phyloP scores from a whole-genome alignment of 2,888 invertebrate genomes.

The Acleris laterana region DNA sequence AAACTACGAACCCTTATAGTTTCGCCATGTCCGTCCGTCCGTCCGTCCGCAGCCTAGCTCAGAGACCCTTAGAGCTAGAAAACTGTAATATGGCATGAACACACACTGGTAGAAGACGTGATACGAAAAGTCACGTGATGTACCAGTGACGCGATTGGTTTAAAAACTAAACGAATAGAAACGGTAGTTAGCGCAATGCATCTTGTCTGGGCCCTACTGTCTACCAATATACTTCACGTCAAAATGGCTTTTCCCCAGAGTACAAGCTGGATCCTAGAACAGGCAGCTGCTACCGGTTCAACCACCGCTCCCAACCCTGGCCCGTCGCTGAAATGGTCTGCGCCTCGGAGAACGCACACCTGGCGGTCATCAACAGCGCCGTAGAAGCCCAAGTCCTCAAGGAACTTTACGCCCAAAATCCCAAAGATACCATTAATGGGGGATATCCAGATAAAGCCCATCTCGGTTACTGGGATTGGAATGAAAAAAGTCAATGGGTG shows the following conservation, averaged over 20 bases:
- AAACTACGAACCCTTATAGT: no score
- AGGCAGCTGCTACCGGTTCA: constrained; percentile 35
- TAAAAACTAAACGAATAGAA: no score
- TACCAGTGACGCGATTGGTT: no score
- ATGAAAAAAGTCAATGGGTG: constrained; percentile 10
- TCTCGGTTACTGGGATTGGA: constrained; percentile 27
- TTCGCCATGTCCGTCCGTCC: no score
- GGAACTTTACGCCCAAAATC: constrained; percentile 17
- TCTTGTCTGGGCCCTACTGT: no score
- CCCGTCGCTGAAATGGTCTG: constrained; percentile 16
- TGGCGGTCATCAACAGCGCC: constrained; percentile 30
- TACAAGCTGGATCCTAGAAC: constrained; percentile 12
- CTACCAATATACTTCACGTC: no score
- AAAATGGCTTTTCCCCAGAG: constrained; percentile 5
- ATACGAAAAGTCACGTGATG: no score
- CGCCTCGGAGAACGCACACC: constrained; percentile 21
- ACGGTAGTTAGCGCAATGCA: no score
- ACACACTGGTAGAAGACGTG: no score
- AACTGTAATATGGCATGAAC: no score
- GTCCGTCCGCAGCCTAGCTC: no score
- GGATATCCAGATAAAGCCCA: constrained; percentile 1
- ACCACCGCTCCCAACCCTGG: constrained; percentile 13
- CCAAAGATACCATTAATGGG: constrained; percentile 1
- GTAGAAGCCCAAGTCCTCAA: constrained; percentile 18
- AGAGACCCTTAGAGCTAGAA: no score